Evolutionary conservation across 2,797 vertebrate genomes (phyloP).

Genomic region (Cirrhinus mrigala): DNA sequence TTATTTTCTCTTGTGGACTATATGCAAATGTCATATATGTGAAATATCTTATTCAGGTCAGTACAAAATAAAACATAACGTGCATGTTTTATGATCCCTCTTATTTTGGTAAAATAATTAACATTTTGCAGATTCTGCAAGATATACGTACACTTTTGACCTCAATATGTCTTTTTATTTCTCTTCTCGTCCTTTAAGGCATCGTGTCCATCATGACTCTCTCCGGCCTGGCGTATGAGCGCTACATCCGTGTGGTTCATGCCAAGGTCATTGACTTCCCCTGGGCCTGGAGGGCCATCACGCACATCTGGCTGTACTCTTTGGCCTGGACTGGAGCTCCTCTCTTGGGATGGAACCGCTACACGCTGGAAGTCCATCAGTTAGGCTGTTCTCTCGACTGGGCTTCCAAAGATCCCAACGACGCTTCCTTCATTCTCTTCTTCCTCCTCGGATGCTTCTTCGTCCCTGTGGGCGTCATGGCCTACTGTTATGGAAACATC

Average conservation of each 20-base stretch:
- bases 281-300: constrained; percentile 90
- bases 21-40: too few species aligned
- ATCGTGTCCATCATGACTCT: constrained; percentile 93
- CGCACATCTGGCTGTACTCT: constrained; percentile 93
- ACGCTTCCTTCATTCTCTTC: constrained; percentile 90
- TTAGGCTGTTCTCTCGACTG: constrained; percentile 92
- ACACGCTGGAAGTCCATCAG: constrained; percentile 88
- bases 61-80: too few species aligned
- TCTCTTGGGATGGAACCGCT: constrained; percentile 94
- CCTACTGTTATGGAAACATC: constrained; percentile 94
- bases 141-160: too few species aligned
- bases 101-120: too few species aligned
- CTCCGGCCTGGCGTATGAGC: constrained; percentile 90
- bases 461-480: constrained; percentile 88
- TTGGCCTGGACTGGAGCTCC: constrained; percentile 91
- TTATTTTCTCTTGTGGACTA: too few species aligned
- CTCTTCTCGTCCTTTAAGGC: constrained; percentile 72
- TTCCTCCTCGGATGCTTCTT: constrained; percentile 91
- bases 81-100: too few species aligned
- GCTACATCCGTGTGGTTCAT: constrained; percentile 90
- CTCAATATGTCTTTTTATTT: neutral
- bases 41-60: too few species aligned
- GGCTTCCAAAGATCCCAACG: constrained; percentile 88
- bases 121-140: too few species aligned
- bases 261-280: constrained; percentile 90